Evolutionary conservation across 1,140 invertebrate genomes (phyloP).

Genomic region (Aphelenchoides fujianensis): DNA sequence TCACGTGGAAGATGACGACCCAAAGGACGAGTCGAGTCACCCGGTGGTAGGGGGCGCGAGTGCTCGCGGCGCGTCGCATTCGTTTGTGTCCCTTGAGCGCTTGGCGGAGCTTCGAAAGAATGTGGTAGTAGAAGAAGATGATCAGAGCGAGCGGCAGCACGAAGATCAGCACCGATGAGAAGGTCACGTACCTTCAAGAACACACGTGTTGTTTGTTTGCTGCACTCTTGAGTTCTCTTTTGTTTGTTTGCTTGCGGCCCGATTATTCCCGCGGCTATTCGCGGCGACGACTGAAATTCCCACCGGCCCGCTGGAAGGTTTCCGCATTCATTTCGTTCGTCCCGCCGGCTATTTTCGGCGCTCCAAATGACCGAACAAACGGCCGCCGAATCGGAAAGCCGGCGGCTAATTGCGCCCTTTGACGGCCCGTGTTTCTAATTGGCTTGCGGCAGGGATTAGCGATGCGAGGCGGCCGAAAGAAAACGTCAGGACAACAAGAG

Average conservation of each 20-base stretch:
- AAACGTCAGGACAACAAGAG: no score
- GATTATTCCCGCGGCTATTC: not conserved
- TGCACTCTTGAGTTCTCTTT: no score
- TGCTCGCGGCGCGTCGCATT: constrained; percentile 35
- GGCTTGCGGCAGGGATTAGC: no score
- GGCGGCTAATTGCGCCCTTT: no score
- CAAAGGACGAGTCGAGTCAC: constrained; percentile 60
- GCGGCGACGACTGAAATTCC: not conserved
- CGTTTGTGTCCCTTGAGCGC: constrained; percentile 56
- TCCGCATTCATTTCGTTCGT: no score
- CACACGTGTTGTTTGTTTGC: no score
- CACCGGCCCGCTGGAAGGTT: no score
- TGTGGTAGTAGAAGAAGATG: constrained; percentile 61
- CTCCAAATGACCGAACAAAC: no score
- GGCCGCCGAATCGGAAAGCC: no score
- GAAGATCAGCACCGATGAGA: constrained; percentile 60
- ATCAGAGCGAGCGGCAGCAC: constrained; percentile 54
- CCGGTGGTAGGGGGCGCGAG: constrained; percentile 58
- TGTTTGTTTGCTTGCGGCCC: not conserved
- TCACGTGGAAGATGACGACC: constrained; percentile 60
- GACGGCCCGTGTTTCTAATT: no score
- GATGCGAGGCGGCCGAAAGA: no score
- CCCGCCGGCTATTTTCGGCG: no score
- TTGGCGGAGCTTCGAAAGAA: constrained; percentile 58
- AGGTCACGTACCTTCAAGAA: constrained; percentile 57